These are phyloP conservation scores for Phyllotreta cruciferae DNA, from an alignment of 2,888 invertebrate species.

Conservation along the genomic window DNA sequence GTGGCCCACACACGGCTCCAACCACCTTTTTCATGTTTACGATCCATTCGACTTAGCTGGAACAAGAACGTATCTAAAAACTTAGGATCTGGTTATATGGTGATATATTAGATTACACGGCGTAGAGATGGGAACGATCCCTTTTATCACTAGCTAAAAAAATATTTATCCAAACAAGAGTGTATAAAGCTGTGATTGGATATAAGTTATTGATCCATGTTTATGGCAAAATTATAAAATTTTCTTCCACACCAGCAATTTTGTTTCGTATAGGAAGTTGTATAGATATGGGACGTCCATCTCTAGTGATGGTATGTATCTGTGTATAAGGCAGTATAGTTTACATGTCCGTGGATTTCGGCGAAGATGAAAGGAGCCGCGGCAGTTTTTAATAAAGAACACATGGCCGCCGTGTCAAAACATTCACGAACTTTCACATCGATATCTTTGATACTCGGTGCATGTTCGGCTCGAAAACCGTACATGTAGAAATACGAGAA, in stretches of 20 bases:
- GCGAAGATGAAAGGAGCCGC: conserved; percentile 46
- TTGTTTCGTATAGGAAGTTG: background rate
- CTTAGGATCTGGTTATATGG: conserved; percentile 37
- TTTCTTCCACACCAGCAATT: background rate
- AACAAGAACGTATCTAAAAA: conserved; percentile 33
- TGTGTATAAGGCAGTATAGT: conserved; percentile 42
- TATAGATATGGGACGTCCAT: conserved; percentile 3
- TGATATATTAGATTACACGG: conserved; percentile 41
- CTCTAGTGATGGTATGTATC: conserved; percentile 36
- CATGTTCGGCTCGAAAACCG: background rate
- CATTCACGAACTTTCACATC: conserved; percentile 46
- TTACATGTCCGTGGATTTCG: conserved; percentile 47
- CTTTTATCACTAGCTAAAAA: background rate
- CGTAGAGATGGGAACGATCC: conserved; percentile 15
- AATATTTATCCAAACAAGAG: background rate
- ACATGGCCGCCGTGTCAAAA: conserved; percentile 55
- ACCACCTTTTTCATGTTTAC: conserved; percentile 36
- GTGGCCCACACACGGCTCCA: conserved; percentile 38
- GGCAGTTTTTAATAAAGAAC: conserved; percentile 49
- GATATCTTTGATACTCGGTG: conserved; percentile 24
- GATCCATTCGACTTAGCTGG: conserved; percentile 35
- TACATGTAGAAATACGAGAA: background rate
- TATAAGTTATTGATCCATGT: background rate
- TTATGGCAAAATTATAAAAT: too few species aligned
- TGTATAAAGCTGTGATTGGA: background rate